Evolutionary conservation across 2,797 vertebrate genomes (phyloP).

Genomic region (Tenualosa ilisha): DNA sequence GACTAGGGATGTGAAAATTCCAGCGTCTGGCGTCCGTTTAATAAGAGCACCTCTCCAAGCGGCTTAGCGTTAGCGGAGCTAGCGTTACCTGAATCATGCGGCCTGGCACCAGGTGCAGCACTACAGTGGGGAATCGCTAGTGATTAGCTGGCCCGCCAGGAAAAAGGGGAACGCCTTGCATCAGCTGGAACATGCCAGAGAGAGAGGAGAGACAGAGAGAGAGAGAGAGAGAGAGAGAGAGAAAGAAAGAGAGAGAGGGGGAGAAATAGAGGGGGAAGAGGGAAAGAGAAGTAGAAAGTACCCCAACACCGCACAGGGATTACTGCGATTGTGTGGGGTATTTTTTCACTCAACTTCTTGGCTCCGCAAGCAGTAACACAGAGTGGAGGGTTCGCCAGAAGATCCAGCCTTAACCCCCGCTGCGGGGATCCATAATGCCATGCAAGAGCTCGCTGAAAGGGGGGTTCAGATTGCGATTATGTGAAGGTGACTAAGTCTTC

Average conservation of each 20-base stretch:
- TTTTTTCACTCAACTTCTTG: constrained; percentile 69
- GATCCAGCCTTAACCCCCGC: constrained; percentile 46
- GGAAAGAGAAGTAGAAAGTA: constrained; percentile 44
- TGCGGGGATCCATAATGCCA: constrained; percentile 51
- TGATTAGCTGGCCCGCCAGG: constrained; percentile 63
- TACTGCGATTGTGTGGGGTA: constrained; percentile 72
- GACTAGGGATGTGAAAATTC: constrained; percentile 70
- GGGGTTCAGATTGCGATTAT: constrained; percentile 56
- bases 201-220: background rate
- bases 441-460: constrained; percentile 44
- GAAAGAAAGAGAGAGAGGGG: background rate
- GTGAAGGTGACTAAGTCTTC: constrained; percentile 59
- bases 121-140: constrained; percentile 67
- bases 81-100: constrained; percentile 75
- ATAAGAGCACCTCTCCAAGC: constrained; percentile 77
- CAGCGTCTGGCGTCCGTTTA: constrained; percentile 75
- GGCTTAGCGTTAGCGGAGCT: constrained; percentile 74
- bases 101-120: constrained; percentile 66
- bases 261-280: constrained; percentile 49
- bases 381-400: constrained; percentile 36
- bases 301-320: constrained; percentile 57
- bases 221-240: background rate
- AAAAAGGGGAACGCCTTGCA: constrained; percentile 27
- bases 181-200: constrained; percentile 10
- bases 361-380: constrained; percentile 47